These are phyloP conservation scores for Camelus bactrianus DNA, from an alignment of 2,113 vertebrate genomes.

Conservation along the genomic window DNA sequence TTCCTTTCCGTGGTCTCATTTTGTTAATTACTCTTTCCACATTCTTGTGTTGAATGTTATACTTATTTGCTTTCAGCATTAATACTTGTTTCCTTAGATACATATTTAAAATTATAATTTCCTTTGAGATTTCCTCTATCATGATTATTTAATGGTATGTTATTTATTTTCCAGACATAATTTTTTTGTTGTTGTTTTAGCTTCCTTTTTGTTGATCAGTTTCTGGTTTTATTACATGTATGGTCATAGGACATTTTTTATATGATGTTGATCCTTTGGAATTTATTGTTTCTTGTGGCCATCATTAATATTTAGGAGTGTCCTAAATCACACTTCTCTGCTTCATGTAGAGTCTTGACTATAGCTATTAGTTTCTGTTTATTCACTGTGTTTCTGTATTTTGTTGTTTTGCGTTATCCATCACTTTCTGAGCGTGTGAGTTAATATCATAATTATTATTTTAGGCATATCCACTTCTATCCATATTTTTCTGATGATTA, in stretches of 20 bases:
- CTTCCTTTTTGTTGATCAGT: not conserved
- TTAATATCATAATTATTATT: not conserved
- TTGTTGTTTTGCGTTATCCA: not conserved
- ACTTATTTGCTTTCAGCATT: not conserved
- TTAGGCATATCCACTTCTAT: not conserved
- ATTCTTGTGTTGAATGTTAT: conserved; percentile 1
- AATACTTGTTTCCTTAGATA: conserved; percentile 17
- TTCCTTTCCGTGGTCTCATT: not conserved
- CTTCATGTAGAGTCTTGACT: not conserved
- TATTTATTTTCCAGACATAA: not conserved
- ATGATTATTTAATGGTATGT: not conserved
- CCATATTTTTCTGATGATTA: not conserved
- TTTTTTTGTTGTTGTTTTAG: not conserved
- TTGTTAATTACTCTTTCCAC: not conserved
- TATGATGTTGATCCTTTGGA: not conserved
- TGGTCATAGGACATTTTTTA: not conserved
- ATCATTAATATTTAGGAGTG: not conserved
- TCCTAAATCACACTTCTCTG: not conserved
- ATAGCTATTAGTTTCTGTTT: not conserved
- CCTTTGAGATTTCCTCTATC: not conserved
- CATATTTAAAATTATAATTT: not conserved
- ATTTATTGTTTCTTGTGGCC: not conserved
- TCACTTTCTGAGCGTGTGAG: not conserved
- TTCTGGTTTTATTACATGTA: not conserved
- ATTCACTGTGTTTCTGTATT: not conserved